Base-by-base conservation (phyloP, 1,140 invertebrate genomes). In the Leucophenga varia region DNA sequence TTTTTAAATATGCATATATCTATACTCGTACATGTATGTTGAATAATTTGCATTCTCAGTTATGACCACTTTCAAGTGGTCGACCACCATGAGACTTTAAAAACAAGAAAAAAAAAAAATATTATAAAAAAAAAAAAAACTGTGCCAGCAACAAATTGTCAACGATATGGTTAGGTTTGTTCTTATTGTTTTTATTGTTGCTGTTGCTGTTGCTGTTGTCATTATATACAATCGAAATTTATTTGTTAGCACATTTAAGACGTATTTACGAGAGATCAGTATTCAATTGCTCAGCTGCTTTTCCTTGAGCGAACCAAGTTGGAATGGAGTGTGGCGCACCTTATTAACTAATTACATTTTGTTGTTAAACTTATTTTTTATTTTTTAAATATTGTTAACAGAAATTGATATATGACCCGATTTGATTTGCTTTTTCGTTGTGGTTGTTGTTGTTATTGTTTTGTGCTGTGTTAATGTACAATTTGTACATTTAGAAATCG, bases 341-440 rank as follows among this genome's bases (percentile, higher is more conserved):
- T 59, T 59, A 42, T 54, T 67, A 59, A 65, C 63, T 67, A 65
- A 65, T 65, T 65, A 65, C 63, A 67, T 67, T 65, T 65, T 49
- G 63, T 30, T 67, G 61, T 67, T 64, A 48, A 48, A 35, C 52
- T n/a, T n/a, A n/a, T n/a, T n/a, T n/a, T n/a, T n/a, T n/a, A n/a
- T n/a, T n/a, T n/a, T n/a, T n/a, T n/a, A n/a, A n/a, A n/a, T n/a
- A n/a, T n/a, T n/a, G n/a, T n/a, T n/a, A n/a, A n/a, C n/a, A n/a
- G n/a, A n/a, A 59, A 52, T 57, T 65, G 63, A 65, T 63, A 67
- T 59, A 67, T 58, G 61, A 58, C 46, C 49, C 41, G 36, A 22
- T 21, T 55, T 34, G 12, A 34, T 34, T n/a, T 7, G 16, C 32
- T 34, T 34, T 34, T 34, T 34, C 16, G 32, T 34, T 34, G 5